phyloP scores from a whole-genome alignment of 1,140 invertebrate genomes.

The Drosophila dunni region DNA sequence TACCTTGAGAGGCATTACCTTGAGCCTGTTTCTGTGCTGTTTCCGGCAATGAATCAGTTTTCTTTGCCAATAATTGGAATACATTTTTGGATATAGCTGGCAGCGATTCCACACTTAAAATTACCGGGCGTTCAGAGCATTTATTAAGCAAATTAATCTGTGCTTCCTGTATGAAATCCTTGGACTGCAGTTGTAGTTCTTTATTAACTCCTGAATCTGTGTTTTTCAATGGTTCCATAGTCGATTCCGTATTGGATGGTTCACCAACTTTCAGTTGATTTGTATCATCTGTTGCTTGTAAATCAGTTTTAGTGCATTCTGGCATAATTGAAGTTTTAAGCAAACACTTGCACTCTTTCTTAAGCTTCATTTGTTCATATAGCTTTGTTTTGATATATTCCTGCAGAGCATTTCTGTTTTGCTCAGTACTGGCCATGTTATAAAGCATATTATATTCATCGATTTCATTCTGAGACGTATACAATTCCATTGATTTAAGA shows the following conservation, averaged over 20 bases:
- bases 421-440: no score
- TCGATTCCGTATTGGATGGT: background rate
- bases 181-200: background rate
- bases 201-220: background rate
- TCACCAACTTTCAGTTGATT: background rate
- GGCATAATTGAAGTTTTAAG: background rate
- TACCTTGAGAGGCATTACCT: background rate
- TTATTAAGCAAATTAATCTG: no score
- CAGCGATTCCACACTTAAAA: no score
- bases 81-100: no score
- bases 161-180: background rate
- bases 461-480: no score
- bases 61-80: background rate
- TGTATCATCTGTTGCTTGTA: background rate
- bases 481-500: slow-evolving; percentile 26
- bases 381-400: no score
- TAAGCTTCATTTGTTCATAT: no score
- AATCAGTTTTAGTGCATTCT: background rate
- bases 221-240: background rate
- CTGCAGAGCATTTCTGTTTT: no score
- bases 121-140: no score
- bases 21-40: background rate
- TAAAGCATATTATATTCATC: no score
- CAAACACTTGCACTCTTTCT: no score
- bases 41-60: background rate